Percentiles rank a stretch among this genome's conserved stretches.
phyloP scores from a whole-genome alignment of 2,113 vertebrate genomes.

The Stercorarius parasiticus region DNA sequence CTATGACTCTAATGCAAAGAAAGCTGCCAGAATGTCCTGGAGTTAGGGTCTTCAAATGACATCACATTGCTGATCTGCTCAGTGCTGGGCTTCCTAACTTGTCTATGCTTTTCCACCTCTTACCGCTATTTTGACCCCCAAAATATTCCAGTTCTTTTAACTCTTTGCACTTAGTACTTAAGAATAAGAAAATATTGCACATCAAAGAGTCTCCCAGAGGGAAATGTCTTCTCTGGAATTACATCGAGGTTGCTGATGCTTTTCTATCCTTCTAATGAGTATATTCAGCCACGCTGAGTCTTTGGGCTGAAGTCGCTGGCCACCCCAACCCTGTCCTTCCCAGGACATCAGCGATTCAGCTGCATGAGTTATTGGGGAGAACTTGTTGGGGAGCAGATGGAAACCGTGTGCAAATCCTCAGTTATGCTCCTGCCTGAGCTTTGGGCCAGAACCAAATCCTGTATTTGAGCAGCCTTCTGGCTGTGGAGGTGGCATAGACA shows the following conservation, averaged over 20 bases:
- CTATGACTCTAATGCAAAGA: not conserved
- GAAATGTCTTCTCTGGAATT: not conserved
- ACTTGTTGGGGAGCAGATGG: slow-evolving; percentile 27
- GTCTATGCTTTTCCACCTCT: not conserved
- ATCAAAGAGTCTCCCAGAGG: not conserved
- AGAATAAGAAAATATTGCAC: not conserved
- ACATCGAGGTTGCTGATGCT: not conserved
- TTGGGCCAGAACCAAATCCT: slow-evolving; percentile 48
- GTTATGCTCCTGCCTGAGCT: slow-evolving; percentile 32
- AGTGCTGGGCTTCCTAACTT: not conserved
- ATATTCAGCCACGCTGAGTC: not conserved
- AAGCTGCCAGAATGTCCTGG: not conserved
- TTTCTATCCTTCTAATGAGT: not conserved
- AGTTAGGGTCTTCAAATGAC: not conserved
- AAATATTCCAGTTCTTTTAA: not conserved
- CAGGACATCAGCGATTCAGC: not conserved
- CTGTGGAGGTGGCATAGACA: slow-evolving; percentile 58
- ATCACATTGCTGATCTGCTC: not conserved
- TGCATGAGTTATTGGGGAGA: not conserved
- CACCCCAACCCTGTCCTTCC: not conserved
- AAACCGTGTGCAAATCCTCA: slow-evolving; percentile 21
- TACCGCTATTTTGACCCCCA: not conserved
- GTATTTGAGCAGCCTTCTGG: slow-evolving; percentile 53
- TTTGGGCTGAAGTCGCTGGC: not conserved
- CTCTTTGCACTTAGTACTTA: not conserved